Evolutionary conservation across 2,888 invertebrate genomes (phyloP), one percentile per base, ranked within the genome.

Genomic region (Lagria hirta): DNA sequence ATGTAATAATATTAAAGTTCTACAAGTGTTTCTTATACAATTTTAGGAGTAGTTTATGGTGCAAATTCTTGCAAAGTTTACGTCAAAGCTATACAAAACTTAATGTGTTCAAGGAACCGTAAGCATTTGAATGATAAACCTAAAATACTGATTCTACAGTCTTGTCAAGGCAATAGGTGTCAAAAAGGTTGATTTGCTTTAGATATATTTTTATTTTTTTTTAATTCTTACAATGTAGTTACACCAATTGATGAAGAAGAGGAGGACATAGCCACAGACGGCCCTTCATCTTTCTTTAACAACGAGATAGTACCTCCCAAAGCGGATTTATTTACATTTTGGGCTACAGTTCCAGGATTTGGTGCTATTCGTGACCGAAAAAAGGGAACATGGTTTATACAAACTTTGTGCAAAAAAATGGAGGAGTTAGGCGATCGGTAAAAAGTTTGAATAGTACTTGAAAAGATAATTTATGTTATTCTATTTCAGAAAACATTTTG

Each of bases 91-190:
- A 73, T 81, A 5, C 69, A 65, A 51, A 44, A 58, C n/a, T 51
- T 62, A 4, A 62, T 80, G 32, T 71, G 73, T 22, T 65, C 62
- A 2, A 58, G 54, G 3, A 60, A 69, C 27, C 50, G 51, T 20
- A 23, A 20, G 8, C 51, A 57, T 30, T 64, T 80, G 11, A 49
- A 58, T 2, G 66, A 70, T 2, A 77, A 77, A 55, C 76, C 78
- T 7, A 81, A 80, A 66, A 57, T 80, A 35, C 58, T 80, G 1
- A 73, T 81, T 29, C 68, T 80, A 22, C 80, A 81, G 62, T 76
- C 80, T 1, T 81, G 81, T 46, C 81, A 80, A 60, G 77, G 75
- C 16, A 59, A 51, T 2, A 40, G 54, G 22, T 64, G 64, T 21
- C 65, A 64, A 50, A 55, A 52, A 56, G 24, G 65, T 68, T n/a